Evolutionary conservation across 1,140 invertebrate genomes (phyloP), one percentile per base, ranked within the genome.

Genomic region (Drosophila lacertosa): DNA sequence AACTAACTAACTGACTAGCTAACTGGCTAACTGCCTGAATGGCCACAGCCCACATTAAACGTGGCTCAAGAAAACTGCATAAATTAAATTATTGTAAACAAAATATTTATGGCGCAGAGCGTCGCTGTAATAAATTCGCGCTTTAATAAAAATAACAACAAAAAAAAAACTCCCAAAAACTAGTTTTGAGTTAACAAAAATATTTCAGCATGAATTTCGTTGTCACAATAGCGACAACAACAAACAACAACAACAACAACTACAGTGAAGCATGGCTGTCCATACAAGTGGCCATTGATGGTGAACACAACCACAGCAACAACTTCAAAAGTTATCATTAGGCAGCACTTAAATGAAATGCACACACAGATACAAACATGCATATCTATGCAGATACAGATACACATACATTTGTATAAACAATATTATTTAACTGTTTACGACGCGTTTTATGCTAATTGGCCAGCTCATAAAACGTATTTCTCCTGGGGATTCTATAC

Each of bases 1-100:
- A 66, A 57, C 42, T 24, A 22, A 11, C 42, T 45, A 35, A 13
- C 18, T 60, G 59, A 66, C 54, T 48, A 24, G 44, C 26, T 15
- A 15, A 35, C 7, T 57, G 60, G n/a, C 53, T 6, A 13, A 37
- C 20, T 81, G 54, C 57, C 54, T 57, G 44, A 64, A 40, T 66
- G 16, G 64, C 24, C 22, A 33, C 54, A 65, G 72, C 63, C 80
- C 81, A 84, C 81, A 84, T 77, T 53, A 54, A 81, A 81, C 72
- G 80, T 79, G 65, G 74, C 55, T 70, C 73, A 70, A 77, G 58
- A 86, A 77, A 88, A 77, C 65, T 75, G 83, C 82, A 88, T 89
- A 88, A 89, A 88, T 88, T 88, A 88, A 78, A 82, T 75, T 67
- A 89, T 88, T 88, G 83, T 88, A 88, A 88, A 88, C 82, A 88